phyloP scores from a whole-genome alignment of 2,797 vertebrate genomes.

The Momotus momota region DNA sequence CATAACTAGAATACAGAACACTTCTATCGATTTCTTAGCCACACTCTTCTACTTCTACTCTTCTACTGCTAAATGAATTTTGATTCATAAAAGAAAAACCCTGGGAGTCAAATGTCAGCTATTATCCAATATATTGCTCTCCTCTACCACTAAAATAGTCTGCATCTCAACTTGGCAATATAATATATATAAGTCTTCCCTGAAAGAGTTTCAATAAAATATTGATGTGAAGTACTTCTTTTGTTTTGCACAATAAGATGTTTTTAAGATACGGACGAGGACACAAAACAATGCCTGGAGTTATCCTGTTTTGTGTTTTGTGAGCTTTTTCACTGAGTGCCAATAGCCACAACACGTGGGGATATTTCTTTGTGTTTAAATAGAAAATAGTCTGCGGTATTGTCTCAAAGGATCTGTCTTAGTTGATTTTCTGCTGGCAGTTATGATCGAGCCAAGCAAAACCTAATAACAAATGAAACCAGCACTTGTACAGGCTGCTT shows the following conservation, averaged over 20 bases:
- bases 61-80: conserved; percentile 77
- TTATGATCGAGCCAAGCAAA: conserved; percentile 1
- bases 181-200: conserved; percentile 63
- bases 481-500: not conserved
- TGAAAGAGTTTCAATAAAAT: conserved; percentile 80
- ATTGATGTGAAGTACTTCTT: conserved; percentile 72
- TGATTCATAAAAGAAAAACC: conserved; percentile 77
- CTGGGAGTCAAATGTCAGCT: conserved; percentile 75
- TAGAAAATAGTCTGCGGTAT: not conserved
- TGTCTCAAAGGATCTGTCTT: not conserved
- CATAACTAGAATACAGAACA: conserved; percentile 69
- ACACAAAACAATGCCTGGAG: not conserved
- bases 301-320: not conserved
- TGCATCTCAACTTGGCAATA: conserved; percentile 71
- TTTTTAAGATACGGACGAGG: conserved; percentile 35
- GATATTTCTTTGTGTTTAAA: not conserved
- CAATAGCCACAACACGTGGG: not conserved
- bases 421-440: not conserved
- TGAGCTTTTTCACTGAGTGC: not conserved
- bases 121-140: conserved; percentile 73
- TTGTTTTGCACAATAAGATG: conserved; percentile 57
- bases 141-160: conserved; percentile 68
- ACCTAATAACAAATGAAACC: not conserved
- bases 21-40: conserved; percentile 73
- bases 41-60: conserved; percentile 64